phyloP scores from a whole-genome alignment of 1,140 invertebrate species.

The Archivesica marissinica region DNA sequence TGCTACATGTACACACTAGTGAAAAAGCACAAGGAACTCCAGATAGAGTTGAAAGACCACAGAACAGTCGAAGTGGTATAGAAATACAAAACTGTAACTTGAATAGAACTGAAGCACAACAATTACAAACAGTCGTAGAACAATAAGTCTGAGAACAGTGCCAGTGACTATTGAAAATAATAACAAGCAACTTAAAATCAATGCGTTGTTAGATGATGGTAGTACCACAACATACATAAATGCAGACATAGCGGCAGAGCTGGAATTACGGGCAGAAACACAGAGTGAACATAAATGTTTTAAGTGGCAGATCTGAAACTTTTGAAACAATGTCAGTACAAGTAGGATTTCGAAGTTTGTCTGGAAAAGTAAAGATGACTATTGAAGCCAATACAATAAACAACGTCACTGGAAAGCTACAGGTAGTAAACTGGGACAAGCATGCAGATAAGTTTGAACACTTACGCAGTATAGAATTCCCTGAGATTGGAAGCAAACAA shows the following conservation, averaged over 20 bases:
- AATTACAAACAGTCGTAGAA: no score
- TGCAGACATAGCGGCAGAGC: conserved; percentile 53
- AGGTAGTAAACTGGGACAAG: conserved; percentile 41
- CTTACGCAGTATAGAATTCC: conserved; percentile 17
- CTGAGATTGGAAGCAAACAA: neutral
- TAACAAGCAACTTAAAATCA: no score
- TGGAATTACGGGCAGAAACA: conserved; percentile 45
- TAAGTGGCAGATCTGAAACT: conserved; percentile 54
- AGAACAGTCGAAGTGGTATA: neutral
- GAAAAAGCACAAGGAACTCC: no score
- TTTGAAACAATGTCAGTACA: conserved; percentile 63
- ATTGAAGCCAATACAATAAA: conserved; percentile 50
- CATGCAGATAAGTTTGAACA: neutral
- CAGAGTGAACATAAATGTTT: conserved; percentile 49
- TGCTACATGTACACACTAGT: no score
- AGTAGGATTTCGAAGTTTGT: conserved; percentile 18
- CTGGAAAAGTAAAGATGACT: neutral
- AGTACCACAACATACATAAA: conserved; percentile 63
- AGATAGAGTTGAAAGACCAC: no score
- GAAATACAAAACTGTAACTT: neutral
- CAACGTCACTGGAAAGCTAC: conserved; percentile 49
- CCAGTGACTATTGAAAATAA: conserved; percentile 61
- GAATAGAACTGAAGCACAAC: no score
- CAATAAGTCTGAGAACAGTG: conserved; percentile 50
- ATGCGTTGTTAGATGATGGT: conserved; percentile 63